Evolutionary conservation across 2,797 vertebrate genomes (phyloP).

Genomic region (Coluber constrictor): DNA sequence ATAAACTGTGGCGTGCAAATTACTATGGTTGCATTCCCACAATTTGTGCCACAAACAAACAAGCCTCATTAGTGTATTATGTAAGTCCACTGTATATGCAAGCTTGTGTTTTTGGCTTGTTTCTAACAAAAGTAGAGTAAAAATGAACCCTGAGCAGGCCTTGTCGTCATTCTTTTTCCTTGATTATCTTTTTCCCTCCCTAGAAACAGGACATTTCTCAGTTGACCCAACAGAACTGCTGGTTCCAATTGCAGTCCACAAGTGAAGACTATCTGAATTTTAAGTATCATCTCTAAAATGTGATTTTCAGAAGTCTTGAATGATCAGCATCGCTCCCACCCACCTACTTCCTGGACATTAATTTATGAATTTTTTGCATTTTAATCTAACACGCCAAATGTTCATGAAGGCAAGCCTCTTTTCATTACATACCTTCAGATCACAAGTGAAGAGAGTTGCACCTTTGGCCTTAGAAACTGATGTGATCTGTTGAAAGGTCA

Average conservation of each 20-base stretch:
- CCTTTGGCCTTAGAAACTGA: constrained; percentile 92
- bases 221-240: not conserved
- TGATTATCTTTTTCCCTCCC: not conserved
- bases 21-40: not conserved
- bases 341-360: not conserved
- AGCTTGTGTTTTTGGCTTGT: not conserved
- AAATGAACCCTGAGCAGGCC: not conserved
- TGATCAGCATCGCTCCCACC: not conserved
- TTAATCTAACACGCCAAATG: not conserved
- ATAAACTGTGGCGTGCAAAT: not conserved
- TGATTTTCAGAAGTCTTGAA: constrained; percentile 15
- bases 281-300: not conserved
- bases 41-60: not conserved
- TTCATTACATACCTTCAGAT: constrained; percentile 82
- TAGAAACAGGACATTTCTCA: not conserved
- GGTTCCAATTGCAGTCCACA: not conserved
- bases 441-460: constrained; percentile 92
- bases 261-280: not conserved
- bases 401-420: not conserved
- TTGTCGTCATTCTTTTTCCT: not conserved
- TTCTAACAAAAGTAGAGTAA: not conserved
- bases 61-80: not conserved
- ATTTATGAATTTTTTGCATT: not conserved
- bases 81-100: not conserved
- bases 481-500: constrained; percentile 98